Evolutionary conservation across 2,113 vertebrate species (phyloP).

Genomic region (Cochlearius cochlearius): DNA sequence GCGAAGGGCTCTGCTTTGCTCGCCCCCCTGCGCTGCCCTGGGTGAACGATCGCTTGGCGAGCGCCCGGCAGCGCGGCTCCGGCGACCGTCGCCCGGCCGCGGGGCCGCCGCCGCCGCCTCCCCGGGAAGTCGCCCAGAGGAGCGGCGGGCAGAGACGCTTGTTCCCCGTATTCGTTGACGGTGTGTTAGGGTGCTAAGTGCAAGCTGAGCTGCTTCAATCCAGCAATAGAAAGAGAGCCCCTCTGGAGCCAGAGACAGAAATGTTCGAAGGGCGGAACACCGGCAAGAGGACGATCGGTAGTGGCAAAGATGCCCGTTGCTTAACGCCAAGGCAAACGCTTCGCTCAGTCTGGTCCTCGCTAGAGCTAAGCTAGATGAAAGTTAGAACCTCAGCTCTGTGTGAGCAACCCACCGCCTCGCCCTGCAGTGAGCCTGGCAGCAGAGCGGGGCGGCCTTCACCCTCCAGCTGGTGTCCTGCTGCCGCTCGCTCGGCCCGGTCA

Average conservation of each 20-base stretch:
- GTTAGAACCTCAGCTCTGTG: background rate
- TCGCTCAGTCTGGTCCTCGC: background rate
- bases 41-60: accelerated
- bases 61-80: background rate
- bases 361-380: background rate
- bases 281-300: background rate
- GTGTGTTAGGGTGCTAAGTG: background rate
- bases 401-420: background rate
- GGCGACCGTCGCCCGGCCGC: background rate
- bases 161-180: background rate
- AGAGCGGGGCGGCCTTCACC: background rate
- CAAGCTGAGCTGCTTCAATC: background rate
- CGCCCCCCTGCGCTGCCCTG: background rate
- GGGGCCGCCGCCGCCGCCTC: too few relatives aligned
- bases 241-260: background rate
- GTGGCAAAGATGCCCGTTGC: background rate
- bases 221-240: background rate
- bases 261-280: background rate
- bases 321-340: background rate
- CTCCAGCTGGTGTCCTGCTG: background rate
- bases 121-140: background rate
- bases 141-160: background rate
- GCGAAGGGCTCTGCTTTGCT: background rate
- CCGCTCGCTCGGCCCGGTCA: accelerated
- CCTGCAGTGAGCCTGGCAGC: background rate